A percentile compares a stretch with the other conserved stretches of the same genome.
Conservation (phyloP, 2,888 invertebrate genomes). For the Tachina fera region DNA sequence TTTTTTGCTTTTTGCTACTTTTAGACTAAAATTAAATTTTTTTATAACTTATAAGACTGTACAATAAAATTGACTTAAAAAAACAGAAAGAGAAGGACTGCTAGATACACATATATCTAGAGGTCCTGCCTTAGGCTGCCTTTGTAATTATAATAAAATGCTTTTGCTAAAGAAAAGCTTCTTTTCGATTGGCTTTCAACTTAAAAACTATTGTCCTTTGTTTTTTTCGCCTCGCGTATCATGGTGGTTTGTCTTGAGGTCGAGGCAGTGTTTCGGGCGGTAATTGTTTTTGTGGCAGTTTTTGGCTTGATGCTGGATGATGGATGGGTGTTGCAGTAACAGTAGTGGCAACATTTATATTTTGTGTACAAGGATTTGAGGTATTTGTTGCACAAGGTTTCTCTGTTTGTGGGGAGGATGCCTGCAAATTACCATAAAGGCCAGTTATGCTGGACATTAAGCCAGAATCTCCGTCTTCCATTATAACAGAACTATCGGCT, state of each 20-base stretch:
- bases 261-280: slow-evolving; percentile 41
- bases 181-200: slow-evolving; percentile 52
- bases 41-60: slow-evolving; percentile 50
- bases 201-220: slow-evolving; percentile 67
- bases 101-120: slow-evolving; percentile 17
- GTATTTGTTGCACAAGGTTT: slow-evolving; percentile 66
- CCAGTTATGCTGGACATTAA: slow-evolving; percentile 56
- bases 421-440: slow-evolving; percentile 56
- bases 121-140: slow-evolving; percentile 6
- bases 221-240: slow-evolving; percentile 39
- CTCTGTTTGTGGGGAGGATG: slow-evolving; percentile 62
- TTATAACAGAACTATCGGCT: slow-evolving; percentile 88
- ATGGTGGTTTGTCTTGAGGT: slow-evolving; percentile 59
- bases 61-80: slow-evolving; percentile 65
- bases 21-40: slow-evolving; percentile 12
- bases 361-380: slow-evolving; percentile 72
- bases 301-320: slow-evolving; percentile 14
- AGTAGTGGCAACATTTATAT: slow-evolving; percentile 52
- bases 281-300: slow-evolving; percentile 10
- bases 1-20: slow-evolving; percentile 37
- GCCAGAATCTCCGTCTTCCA: slow-evolving; percentile 85
- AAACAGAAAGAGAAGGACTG: slow-evolving; percentile 42
- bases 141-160: neutral
- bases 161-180: slow-evolving; percentile 76
- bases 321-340: slow-evolving; percentile 66